Base-by-base conservation (phyloP, 92 coral and sea anemone species). In the Epizoanthus stellaris region DNA sequence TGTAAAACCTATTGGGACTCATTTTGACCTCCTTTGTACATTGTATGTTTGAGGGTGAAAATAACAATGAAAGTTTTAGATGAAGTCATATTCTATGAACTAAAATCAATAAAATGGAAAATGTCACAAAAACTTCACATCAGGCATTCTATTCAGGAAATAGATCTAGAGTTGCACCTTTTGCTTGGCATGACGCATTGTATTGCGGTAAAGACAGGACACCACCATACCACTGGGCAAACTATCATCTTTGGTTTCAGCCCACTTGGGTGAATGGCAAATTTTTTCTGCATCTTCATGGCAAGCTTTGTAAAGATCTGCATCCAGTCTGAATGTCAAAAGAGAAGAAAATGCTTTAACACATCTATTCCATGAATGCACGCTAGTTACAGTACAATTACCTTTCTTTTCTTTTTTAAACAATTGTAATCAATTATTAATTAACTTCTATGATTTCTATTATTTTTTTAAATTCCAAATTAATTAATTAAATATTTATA, bases 131-230 rank as follows among this genome's bases (percentile, higher is more conserved):
- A 30, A 30, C 34, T 63, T 63, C 21, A 25, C 68, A 63, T n/a
- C 21, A 25, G 68, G 34, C 11, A 63, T 63, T 70, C 43, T 13
- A n/a, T 16, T 25, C 40, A 70, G 40, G 40, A 36, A 36, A n/a
- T 17, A 11, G 75, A 49, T 66, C 25, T 36, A 87, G 68, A 73
- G 47, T 75, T 23, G 61, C 17, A 42, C 84, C 61, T 69, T 81
- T 72, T 81, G 42, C 25, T 66, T 39, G 79, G 71, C 82, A 6
- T 91, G 88, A 1, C 82, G 70, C 2, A 91, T 73, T 16, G 93
- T 85, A 85, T 94, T 94, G 25, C 96, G 91, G 72, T 96, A 96
- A 42, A 96, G 89, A 70, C 99, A 96, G 12, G 99, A 89, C 66
- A 96, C 85, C 36, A 93, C 71, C 89, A 96, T 75, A 23, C 97